phyloP scores from a whole-genome alignment of 2,797 vertebrate species.

The Dendrocincla fuliginosa region DNA sequence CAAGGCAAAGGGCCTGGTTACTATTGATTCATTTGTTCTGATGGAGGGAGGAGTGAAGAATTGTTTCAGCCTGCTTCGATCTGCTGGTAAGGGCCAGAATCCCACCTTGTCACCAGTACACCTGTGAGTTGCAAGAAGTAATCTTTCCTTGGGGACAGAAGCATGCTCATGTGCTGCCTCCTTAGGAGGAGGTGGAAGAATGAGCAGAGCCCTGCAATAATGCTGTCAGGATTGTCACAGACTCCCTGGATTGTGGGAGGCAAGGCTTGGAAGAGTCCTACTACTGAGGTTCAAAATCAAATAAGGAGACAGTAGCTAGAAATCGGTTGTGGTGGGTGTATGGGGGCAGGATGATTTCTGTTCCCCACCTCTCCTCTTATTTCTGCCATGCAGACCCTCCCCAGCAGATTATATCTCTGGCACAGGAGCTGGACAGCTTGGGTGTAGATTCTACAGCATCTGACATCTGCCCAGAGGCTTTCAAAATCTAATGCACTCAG shows the following conservation, averaged over 20 bases:
- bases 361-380: neutral
- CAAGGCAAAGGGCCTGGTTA: neutral
- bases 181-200: constrained; percentile 3
- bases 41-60: neutral
- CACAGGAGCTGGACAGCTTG: neutral
- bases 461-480: neutral
- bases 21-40: neutral
- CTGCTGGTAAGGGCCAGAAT: neutral
- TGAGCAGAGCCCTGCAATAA: constrained; percentile 23
- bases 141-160: neutral
- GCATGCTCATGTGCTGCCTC: neutral
- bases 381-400: neutral
- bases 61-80: neutral
- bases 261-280: neutral
- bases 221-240: constrained; percentile 7
- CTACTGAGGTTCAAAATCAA: neutral
- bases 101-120: neutral
- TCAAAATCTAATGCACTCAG: neutral
- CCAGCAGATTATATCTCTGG: neutral
- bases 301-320: neutral
- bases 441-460: neutral
- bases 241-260: neutral
- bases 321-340: neutral
- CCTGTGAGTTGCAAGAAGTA: neutral
- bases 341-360: neutral